Conservation (phyloP, 2,888 invertebrate species). For the Strigamia maritima region DNA sequence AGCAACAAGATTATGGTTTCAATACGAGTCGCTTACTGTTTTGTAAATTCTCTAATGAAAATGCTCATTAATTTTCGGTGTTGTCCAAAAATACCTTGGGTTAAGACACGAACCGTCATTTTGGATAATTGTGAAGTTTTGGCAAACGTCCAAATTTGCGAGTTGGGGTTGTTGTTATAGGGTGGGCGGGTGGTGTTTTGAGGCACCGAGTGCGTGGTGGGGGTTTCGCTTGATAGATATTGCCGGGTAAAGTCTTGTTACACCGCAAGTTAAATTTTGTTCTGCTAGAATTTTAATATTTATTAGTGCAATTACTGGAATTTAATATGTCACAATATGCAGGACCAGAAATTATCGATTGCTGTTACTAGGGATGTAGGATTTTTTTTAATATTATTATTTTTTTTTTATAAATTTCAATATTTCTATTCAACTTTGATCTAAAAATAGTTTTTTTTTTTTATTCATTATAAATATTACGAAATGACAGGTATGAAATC, state of each 20-base stretch:
- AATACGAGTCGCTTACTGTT: not conserved
- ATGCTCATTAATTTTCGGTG: slow-evolving; percentile 5
- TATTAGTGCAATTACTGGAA: too few species aligned
- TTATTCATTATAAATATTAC: too few species aligned
- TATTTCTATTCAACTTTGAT: too few species aligned
- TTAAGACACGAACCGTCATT: slow-evolving; percentile 1
- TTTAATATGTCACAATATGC: too few species aligned
- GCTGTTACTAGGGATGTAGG: too few species aligned
- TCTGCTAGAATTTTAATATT: not conserved
- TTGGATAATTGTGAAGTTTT: not conserved
- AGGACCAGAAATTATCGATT: too few species aligned
- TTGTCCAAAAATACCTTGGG: not conserved
- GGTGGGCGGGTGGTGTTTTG: not conserved
- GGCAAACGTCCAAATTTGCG: not conserved
- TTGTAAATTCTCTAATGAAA: slow-evolving; percentile 2
- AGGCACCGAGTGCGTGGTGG: not conserved
- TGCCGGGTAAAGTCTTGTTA: not conserved
- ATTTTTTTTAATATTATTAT: too few species aligned
- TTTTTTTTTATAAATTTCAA: too few species aligned
- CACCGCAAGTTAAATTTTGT: not conserved
- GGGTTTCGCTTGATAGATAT: not conserved
- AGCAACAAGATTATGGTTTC: slow-evolving; percentile 10
- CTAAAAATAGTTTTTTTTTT: not conserved
- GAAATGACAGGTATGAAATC: not conserved
- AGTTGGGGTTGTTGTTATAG: not conserved